Evolutionary conservation across 2,888 invertebrate species (phyloP).

Genomic region (Eupithecia subfuscata): DNA sequence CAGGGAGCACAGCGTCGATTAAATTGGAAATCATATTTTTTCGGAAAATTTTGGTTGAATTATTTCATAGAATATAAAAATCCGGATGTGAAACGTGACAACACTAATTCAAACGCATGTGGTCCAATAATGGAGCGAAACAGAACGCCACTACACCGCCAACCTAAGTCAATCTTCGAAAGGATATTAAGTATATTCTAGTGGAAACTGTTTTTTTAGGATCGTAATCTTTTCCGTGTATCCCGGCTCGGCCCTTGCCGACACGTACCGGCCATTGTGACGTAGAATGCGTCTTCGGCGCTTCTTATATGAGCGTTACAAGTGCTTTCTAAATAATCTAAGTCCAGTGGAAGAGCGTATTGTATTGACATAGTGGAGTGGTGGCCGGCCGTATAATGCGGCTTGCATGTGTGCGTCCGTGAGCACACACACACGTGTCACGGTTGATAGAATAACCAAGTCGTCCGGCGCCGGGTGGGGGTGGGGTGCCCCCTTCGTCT

Average conservation of each 20-base stretch:
- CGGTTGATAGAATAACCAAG: constrained; percentile 85
- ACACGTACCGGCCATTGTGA: constrained; percentile 83
- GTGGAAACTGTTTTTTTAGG: constrained; percentile 82
- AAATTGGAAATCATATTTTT: neutral
- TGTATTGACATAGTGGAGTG: constrained; percentile 85
- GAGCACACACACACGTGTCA: constrained; percentile 67
- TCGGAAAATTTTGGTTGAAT: neutral
- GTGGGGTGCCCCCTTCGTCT: constrained; percentile 73
- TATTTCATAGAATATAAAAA: neutral
- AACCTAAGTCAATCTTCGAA: constrained; percentile 70
- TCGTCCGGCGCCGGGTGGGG: constrained; percentile 74
- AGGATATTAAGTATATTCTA: constrained; percentile 77
- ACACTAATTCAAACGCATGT: constrained; percentile 26
- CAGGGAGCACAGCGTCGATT: neutral
- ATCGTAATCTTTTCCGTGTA: constrained; percentile 81
- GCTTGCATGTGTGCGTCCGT: constrained; percentile 65
- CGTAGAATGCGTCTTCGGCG: constrained; percentile 80
- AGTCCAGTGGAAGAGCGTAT: constrained; percentile 84
- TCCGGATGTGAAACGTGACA: constrained; percentile 12
- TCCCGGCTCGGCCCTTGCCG: constrained; percentile 75
- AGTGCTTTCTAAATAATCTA: constrained; percentile 86
- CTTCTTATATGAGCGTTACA: constrained; percentile 85
- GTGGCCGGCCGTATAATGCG: constrained; percentile 83
- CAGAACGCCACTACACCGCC: constrained; percentile 55
- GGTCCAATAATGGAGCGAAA: constrained; percentile 48